phyloP scores from a whole-genome alignment of 2,888 invertebrate species.

The Timema cristinae region DNA sequence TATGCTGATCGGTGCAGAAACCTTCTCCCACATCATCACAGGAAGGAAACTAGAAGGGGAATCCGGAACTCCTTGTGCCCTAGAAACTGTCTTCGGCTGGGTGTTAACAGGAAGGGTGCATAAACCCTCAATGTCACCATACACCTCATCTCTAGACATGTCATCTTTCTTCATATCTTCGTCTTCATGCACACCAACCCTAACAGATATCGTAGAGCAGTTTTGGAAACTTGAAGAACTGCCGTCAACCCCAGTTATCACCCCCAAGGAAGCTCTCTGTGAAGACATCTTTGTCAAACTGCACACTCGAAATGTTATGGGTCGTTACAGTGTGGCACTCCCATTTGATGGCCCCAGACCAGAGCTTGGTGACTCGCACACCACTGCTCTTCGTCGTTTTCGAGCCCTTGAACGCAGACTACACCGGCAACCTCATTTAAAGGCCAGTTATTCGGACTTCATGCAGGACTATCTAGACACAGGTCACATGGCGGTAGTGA shows the following conservation, averaged over 20 bases:
- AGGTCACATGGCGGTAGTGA: background rate
- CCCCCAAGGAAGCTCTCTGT: background rate
- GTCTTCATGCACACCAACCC: no score
- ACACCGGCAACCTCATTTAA: background rate
- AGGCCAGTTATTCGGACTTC: background rate
- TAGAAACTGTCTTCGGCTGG: background rate
- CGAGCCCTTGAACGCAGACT: background rate
- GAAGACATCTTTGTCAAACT: background rate
- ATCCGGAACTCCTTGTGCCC: background rate
- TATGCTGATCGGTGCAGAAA: background rate
- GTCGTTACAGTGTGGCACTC: background rate
- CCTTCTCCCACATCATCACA: background rate
- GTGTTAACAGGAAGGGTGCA: background rate
- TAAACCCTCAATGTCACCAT: background rate
- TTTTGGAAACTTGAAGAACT: background rate
- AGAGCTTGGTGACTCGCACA: background rate
- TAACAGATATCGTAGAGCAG: background rate
- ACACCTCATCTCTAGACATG: background rate
- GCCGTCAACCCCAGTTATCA: background rate
- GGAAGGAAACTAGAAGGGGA: background rate
- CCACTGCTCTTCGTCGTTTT: background rate
- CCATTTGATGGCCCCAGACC: background rate
- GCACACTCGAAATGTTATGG: background rate
- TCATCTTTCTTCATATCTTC: background rate
- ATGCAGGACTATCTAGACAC: background rate